Percentiles rank a stretch among this genome's conserved stretches.
Evolutionary conservation across 2,797 vertebrate genomes (phyloP).

Genomic region (Hozukius guyotensis): DNA sequence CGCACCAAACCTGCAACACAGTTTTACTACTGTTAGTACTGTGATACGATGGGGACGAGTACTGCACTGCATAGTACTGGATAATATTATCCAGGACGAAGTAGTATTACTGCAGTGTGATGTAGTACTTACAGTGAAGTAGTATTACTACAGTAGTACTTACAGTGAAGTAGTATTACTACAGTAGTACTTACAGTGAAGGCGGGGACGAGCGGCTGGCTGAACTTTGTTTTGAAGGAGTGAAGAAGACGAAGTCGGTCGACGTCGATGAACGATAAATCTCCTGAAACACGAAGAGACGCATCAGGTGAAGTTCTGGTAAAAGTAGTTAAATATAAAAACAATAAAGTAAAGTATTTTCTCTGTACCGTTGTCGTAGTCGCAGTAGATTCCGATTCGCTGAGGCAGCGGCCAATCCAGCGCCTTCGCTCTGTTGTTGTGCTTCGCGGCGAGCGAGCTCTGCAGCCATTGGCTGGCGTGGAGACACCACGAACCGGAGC

Average conservation of each 20-base stretch:
- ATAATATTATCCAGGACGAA: no score
- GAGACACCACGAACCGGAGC: slow-evolving; percentile 91
- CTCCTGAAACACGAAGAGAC: slow-evolving; percentile 81
- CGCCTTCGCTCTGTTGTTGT: slow-evolving; percentile 92
- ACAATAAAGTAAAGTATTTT: background rate
- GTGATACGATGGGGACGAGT: background rate
- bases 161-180: no score
- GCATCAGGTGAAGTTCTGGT: background rate
- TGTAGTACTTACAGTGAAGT: background rate
- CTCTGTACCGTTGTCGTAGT: slow-evolving; percentile 89
- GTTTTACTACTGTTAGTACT: background rate
- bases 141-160: no score
- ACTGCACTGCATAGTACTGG: background rate
- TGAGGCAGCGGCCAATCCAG: slow-evolving; percentile 88
- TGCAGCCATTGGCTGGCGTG: slow-evolving; percentile 95
- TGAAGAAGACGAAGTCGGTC: slow-evolving; percentile 89
- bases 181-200: slow-evolving; percentile 85
- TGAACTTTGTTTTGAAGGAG: slow-evolving; percentile 92
- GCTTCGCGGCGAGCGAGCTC: slow-evolving; percentile 90
- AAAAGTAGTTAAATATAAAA: background rate
- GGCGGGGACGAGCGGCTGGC: slow-evolving; percentile 90
- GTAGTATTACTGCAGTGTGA: background rate
- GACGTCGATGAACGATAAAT: slow-evolving; percentile 90
- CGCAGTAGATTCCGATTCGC: slow-evolving; percentile 92
- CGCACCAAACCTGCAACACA: slow-evolving; percentile 91